Evolutionary conservation across 2,797 vertebrate genomes (phyloP).

Genomic region (Psittacula echo): DNA sequence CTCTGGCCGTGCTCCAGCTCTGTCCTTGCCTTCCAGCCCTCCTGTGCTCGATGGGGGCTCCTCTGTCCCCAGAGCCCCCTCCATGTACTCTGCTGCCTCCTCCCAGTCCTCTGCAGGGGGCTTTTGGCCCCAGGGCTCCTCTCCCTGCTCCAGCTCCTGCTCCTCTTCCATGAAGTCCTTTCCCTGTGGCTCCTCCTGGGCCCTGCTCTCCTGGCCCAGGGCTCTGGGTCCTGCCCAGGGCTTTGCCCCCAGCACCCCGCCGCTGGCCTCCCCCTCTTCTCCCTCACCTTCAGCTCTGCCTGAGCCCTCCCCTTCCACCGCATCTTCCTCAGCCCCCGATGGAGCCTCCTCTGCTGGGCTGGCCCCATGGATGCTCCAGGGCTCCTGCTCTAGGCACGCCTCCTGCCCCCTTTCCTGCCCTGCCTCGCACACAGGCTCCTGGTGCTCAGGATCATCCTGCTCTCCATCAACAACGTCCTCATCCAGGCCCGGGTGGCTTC

Average conservation of each 20-base stretch:
- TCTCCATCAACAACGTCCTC: neutral
- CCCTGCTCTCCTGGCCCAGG: neutral
- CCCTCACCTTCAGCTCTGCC: neutral
- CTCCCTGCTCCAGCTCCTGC: neutral
- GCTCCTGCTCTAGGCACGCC: neutral
- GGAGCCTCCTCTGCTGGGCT: neutral
- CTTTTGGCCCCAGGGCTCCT: neutral
- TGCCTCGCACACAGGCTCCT: accelerated
- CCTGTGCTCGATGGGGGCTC: accelerated
- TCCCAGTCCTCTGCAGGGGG: neutral
- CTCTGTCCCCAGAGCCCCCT: neutral
- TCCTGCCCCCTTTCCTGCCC: neutral
- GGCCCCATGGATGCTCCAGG: neutral
- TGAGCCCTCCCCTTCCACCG: neutral
- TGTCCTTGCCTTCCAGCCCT: neutral
- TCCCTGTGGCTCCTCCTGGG: neutral
- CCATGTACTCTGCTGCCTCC: neutral
- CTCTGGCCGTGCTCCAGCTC: neutral
- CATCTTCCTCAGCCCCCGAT: neutral
- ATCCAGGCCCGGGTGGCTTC: neutral
- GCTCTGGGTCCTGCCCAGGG: neutral
- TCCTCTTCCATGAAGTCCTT: accelerated
- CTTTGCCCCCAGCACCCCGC: neutral
- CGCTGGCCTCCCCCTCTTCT: neutral
- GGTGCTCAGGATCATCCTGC: neutral